A percentile compares a stretch with the other conserved stretches of the same genome.
These are phyloP conservation scores for Ferdinandea cuprea DNA, from an alignment of 2,888 invertebrate genomes.

Conservation along the genomic window DNA sequence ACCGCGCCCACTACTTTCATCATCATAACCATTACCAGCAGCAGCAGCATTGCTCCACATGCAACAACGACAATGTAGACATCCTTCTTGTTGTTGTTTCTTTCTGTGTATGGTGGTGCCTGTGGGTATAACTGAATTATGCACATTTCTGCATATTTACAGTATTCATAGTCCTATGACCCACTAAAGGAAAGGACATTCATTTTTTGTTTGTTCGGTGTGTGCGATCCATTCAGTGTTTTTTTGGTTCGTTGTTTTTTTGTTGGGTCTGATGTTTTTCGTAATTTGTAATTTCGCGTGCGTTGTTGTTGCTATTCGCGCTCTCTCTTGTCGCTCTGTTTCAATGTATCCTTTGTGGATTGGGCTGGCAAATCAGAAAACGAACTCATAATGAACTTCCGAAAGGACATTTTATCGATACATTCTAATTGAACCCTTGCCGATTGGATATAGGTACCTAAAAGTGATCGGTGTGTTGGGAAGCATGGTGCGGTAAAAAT, in stretches of 20 bases:
- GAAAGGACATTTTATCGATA: constrained; percentile 53
- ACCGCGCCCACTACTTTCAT: constrained; percentile 53
- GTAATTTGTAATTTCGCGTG: constrained; percentile 3
- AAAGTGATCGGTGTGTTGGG: constrained; percentile 2
- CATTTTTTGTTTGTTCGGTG: constrained; percentile 9
- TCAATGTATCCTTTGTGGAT: constrained; percentile 45
- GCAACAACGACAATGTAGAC: constrained; percentile 68
- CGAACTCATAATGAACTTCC: constrained; percentile 52
- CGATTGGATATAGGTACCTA: not conserved
- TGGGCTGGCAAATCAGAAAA: constrained; percentile 34
- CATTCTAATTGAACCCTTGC: constrained; percentile 33
- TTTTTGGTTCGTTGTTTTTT: constrained; percentile 15
- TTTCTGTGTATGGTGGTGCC: constrained; percentile 40
- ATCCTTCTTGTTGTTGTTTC: constrained; percentile 25
- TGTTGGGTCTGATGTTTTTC: constrained; percentile 18
- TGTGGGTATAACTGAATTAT: constrained; percentile 60
- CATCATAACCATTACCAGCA: constrained; percentile 21
- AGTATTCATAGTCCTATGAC: constrained; percentile 61
- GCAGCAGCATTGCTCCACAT: constrained; percentile 30
- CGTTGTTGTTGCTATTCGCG: constrained; percentile 12
- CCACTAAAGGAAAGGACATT: constrained; percentile 40
- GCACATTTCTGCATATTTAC: constrained; percentile 65
- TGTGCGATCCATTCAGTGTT: constrained; percentile 1
- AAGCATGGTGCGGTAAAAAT: constrained; percentile 10
- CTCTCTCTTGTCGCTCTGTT: constrained; percentile 15